Base-by-base conservation (phyloP, 2,113 vertebrate genomes). In the Chroicocephalus ridibundus region DNA sequence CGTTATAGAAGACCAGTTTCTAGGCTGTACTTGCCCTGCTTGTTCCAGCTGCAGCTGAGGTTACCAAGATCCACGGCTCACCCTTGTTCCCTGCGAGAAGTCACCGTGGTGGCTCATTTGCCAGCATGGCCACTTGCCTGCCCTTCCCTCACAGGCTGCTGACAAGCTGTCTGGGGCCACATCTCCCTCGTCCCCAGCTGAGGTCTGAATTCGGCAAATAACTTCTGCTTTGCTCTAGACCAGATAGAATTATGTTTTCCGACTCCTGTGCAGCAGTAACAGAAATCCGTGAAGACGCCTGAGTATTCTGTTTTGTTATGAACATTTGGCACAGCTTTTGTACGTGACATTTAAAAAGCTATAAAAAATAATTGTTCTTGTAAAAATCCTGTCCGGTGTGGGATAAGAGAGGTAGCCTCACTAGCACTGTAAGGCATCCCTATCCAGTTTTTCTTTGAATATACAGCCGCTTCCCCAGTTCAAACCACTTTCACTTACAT, bases 121-220 rank as follows among this genome's bases (percentile, higher is more conserved):
- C 25, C 47, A 75, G 12, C 25, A 21, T 2, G 17, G 13, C 10
- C 4, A 2, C 27, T 54, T 58, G 26, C 34, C 49, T 25, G 12
- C 13, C 76, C 4, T 68, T 78, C 36, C 38, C 1, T 3, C n/a
- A 34, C 6, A 4, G 25, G 20, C 11, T 8, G 1, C 3, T 34
- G 25, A 51, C 12, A 65, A 77, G 14, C 13, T 74, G 40, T 16
- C 34, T n/a, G 34, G 27, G 34, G 13, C 16, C 11, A 3, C 2
- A 4, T 27, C 8, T 62, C 31, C 20, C 26, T 1, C 0, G 8
- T 47, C 40, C 40, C 27, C 47, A 80, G 13, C 24, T 46, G 24
- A 6, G 29, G 51, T 65, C 16, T 65, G 31, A 68, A 38, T 13
- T 27, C 2, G 17, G 5, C 2, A 0, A 34, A 19, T 40, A 26